Percentiles rank a stretch among this genome's conserved stretches.
Evolutionary conservation across 2,113 vertebrate species (phyloP).

Genomic region (Psephotus haematonotus): DNA sequence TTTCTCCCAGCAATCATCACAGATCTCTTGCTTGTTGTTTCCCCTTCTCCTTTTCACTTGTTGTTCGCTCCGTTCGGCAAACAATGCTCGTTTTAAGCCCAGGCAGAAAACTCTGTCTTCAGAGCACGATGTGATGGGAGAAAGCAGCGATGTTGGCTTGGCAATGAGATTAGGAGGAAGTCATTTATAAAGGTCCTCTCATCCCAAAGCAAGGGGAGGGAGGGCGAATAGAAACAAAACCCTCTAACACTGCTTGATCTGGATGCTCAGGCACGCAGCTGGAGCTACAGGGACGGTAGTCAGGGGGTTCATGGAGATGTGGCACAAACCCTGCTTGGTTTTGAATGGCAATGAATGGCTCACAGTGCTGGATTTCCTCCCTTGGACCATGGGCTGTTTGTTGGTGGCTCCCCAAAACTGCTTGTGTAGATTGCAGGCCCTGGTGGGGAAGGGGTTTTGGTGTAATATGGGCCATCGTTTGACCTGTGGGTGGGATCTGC

Average conservation of each 20-base stretch:
- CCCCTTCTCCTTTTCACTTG: background rate
- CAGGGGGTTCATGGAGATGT: background rate
- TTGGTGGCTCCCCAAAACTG: background rate
- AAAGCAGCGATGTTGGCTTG: background rate
- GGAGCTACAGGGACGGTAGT: background rate
- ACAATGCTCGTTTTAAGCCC: slow-evolving; percentile 30
- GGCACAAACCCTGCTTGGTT: background rate
- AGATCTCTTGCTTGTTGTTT: background rate
- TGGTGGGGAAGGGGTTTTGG: background rate
- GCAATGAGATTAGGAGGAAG: slow-evolving; percentile 19
- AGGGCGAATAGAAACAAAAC: background rate
- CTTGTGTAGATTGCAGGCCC: background rate
- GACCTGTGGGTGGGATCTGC: background rate
- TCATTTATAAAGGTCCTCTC: slow-evolving; percentile 34
- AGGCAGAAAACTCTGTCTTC: slow-evolving; percentile 18
- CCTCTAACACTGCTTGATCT: background rate
- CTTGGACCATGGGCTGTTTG: background rate
- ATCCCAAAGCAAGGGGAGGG: background rate
- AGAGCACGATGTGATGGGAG: background rate
- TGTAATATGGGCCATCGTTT: background rate
- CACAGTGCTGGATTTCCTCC: background rate
- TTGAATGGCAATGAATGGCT: accelerated
- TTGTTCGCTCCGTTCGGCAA: background rate
- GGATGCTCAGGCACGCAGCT: background rate
- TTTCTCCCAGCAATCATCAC: slow-evolving; percentile 28